Conservation (phyloP, 2,888 invertebrate species). For the Apotomis capreana region DNA sequence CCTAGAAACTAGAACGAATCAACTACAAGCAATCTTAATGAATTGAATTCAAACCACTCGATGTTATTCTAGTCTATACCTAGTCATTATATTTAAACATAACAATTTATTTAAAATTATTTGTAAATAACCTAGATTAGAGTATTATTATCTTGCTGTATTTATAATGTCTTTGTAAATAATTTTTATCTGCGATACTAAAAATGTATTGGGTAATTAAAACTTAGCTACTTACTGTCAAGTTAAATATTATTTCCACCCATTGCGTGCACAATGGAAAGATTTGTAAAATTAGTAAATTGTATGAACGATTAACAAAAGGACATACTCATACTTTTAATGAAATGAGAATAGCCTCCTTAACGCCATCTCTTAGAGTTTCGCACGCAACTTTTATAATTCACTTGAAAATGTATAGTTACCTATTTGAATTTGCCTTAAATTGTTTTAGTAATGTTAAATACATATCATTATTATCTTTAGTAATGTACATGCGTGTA, state of each 20-base stretch:
- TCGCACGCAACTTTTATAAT: slow-evolving; percentile 8
- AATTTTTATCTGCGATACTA: slow-evolving; percentile 13
- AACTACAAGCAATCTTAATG: slow-evolving; percentile 40
- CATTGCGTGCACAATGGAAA: neutral
- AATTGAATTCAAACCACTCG: slow-evolving; percentile 38
- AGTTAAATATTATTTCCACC: neutral
- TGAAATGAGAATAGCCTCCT: neutral
- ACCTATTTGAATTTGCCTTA: slow-evolving; percentile 31
- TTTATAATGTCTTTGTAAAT: slow-evolving; percentile 15
- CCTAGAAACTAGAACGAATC: slow-evolving; percentile 10
- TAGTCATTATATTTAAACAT: slow-evolving; percentile 27
- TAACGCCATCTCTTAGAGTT: slow-evolving; percentile 8
- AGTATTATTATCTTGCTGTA: slow-evolving; percentile 1
- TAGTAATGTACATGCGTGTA: slow-evolving; percentile 31
- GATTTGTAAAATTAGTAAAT: neutral
- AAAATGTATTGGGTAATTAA: neutral
- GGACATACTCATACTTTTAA: no score
- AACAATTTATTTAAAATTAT: slow-evolving; percentile 10
- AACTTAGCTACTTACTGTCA: neutral
- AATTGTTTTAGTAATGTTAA: slow-evolving; percentile 20
- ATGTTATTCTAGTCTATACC: slow-evolving; percentile 39
- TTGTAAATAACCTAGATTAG: slow-evolving; percentile 28
- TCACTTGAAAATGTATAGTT: neutral
- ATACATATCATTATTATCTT: slow-evolving; percentile 35
- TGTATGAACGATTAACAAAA: neutral